Base-by-base conservation (phyloP, 2,113 vertebrate species). In the Benitochromis conjunctus region DNA sequence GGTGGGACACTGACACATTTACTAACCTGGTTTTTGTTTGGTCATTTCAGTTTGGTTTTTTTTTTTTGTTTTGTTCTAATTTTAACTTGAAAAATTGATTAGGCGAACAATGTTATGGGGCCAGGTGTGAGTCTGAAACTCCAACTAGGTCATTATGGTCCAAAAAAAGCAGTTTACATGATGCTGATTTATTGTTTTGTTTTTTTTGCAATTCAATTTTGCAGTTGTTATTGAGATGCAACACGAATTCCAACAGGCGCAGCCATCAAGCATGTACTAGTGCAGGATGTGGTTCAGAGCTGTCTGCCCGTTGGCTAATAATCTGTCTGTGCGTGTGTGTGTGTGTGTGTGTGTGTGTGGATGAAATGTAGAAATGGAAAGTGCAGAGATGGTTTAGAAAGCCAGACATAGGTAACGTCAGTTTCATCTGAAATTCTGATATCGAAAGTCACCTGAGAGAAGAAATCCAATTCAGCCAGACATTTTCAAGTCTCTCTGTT, bases 1-100 rank as follows among this genome's bases (percentile, higher is more conserved):
- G 99, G 98, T 98, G 24, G 66, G 87, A 31, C 48, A 57, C 24
- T 0, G 2, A 13, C 43, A 18, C 19, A 10, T 7, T 7, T 29
- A n/a, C 19, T n/a, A 9, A 71, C 31, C 8, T 38, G 34, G 34
- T 64, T 64, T 64, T 64, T 13, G 36, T 6, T 38, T 41, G 46
- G 13, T 48, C 29, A 26, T 55, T 82, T 41, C 4, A 5, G 6
- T 51, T 26, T n/a, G 1, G 29, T 9, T 16, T 5, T 21, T 6
- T 34, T 60, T 24, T 43, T 41, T 69, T 43, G 31, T 76, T 76
- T 53, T 29, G 11, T 76, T 51, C 26, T 53, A 53, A 76, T 76
- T 76, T 76, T 76, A 76, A 76, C 71, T 76, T 76, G 6, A 76
- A 7, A 76, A 76, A 53, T 7, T 1, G 71, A 53, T n/a, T n/a